phyloP scores from a whole-genome alignment of 2,797 vertebrate genomes.

The Sebastes alutus region DNA sequence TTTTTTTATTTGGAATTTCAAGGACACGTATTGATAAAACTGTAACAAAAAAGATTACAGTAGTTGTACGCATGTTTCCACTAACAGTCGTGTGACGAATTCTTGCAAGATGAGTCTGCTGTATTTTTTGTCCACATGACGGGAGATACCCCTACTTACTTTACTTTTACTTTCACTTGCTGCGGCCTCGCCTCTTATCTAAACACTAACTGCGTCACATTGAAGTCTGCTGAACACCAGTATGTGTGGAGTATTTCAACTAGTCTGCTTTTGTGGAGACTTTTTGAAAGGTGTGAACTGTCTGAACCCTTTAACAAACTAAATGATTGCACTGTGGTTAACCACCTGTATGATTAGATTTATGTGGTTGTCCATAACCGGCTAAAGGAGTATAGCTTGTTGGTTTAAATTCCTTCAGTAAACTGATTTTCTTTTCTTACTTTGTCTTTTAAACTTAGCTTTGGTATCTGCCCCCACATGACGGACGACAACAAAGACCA shows the following conservation, averaged over 20 bases:
- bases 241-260: not conserved
- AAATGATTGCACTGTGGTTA: not conserved
- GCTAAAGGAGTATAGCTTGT: not conserved
- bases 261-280: not conserved
- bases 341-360: not conserved
- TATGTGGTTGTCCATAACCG: not conserved
- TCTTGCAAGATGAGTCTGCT: not conserved
- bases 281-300: not conserved
- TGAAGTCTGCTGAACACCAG: not conserved
- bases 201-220: not conserved
- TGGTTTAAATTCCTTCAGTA: not conserved
- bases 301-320: not conserved
- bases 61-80: not conserved
- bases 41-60: not conserved
- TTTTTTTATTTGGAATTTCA: not conserved
- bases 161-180: slow-evolving; percentile 18
- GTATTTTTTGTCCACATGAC: not conserved
- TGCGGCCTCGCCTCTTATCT: not conserved
- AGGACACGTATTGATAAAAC: not conserved
- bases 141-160: not conserved
- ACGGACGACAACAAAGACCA: slow-evolving; percentile 97
- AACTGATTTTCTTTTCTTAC: not conserved
- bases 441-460: slow-evolving; percentile 73
- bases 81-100: not conserved
- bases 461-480: slow-evolving; percentile 96